Evolutionary conservation across 2,888 invertebrate genomes (phyloP), one percentile per base, ranked within the genome.

Genomic region (Emmelina monodactyla): DNA sequence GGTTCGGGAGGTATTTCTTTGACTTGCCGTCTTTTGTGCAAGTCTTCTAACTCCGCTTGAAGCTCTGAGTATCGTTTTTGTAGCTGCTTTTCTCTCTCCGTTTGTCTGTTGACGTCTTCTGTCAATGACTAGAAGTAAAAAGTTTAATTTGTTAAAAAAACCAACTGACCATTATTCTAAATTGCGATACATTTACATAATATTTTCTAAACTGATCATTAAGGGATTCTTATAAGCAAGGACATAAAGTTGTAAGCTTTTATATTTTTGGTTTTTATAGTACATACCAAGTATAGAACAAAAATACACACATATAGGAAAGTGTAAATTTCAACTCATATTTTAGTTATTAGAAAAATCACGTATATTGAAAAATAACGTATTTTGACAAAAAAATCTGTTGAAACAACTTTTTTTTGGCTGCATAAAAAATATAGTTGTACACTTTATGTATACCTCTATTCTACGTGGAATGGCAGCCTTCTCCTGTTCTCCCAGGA

Each of bases 91-190:
- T 99, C 98, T 37, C 97, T 82, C 44, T 95, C 94, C 51, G 89
- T 92, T 76, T 97, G 97, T 35, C 95, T 82, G 40, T 87, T 89
- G 1, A 97, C 96, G 62, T 97, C 97, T 58, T 96, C 95, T 35
- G 91, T 91, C 41, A 97, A 68, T 1, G 91, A 89, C 89, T 91
- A 70, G 37, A 60, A 60, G 34, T 3, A 31, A 42, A 46, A 14
- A 14, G 4, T 4, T 3, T 29, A 11, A 9, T 11, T n/a, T 28
- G n/a, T n/a, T n/a, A n/a, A n/a, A n/a, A n/a, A n/a, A n/a, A n/a
- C n/a, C n/a, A n/a, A n/a, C n/a, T n/a, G n/a, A n/a, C n/a, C n/a
- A n/a, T n/a, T n/a, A n/a, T n/a, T n/a, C n/a, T n/a, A n/a, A n/a
- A n/a, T n/a, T n/a, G n/a, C n/a, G n/a, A n/a, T n/a, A n/a, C n/a